phyloP scores from a whole-genome alignment of 1,140 invertebrate species.

The Choristoneura fumiferana region DNA sequence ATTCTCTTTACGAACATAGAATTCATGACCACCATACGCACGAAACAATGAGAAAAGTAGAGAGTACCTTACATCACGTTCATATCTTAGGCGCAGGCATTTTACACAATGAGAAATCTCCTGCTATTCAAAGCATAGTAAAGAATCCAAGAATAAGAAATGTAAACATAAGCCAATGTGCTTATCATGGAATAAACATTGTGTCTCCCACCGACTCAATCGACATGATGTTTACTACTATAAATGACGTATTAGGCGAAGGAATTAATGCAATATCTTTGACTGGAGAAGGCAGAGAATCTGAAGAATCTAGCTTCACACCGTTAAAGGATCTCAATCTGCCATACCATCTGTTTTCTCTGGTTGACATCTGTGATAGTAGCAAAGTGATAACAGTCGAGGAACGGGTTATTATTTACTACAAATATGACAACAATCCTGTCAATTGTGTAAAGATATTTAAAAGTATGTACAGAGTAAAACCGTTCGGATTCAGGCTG shows the following conservation, averaged over 20 bases:
- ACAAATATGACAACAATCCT: slow-evolving; percentile 97
- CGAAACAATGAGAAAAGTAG: slow-evolving; percentile 81
- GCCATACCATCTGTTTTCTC: slow-evolving; percentile 96
- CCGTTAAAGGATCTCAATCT: slow-evolving; percentile 91
- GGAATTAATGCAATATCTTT: slow-evolving; percentile 94
- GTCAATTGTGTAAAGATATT: slow-evolving; percentile 99
- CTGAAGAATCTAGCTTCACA: slow-evolving; percentile 90
- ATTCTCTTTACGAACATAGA: slow-evolving; percentile 88
- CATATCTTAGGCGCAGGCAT: slow-evolving; percentile 97
- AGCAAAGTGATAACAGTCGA: slow-evolving; percentile 94
- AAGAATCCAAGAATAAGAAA: slow-evolving; percentile 90
- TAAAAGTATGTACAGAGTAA: slow-evolving; percentile 88
- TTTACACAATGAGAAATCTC: slow-evolving; percentile 95
- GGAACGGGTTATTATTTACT: slow-evolving; percentile 95
- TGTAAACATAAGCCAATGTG: slow-evolving; percentile 91
- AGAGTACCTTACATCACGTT: slow-evolving; percentile 90
- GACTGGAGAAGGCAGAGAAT: slow-evolving; percentile 94
- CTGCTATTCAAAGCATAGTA: slow-evolving; percentile 93
- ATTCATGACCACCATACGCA: slow-evolving; percentile 90
- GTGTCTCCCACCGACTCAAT: slow-evolving; percentile 92
- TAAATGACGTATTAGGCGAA: slow-evolving; percentile 92
- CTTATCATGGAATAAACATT: slow-evolving; percentile 95
- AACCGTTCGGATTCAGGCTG: slow-evolving; percentile 93
- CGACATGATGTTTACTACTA: slow-evolving; percentile 83
- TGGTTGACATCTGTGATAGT: slow-evolving; percentile 97